A percentile compares a stretch with the other conserved stretches of the same genome.
Conservation (phyloP, 1,140 invertebrate genomes). For the Scaptomyza graminum region DNA sequence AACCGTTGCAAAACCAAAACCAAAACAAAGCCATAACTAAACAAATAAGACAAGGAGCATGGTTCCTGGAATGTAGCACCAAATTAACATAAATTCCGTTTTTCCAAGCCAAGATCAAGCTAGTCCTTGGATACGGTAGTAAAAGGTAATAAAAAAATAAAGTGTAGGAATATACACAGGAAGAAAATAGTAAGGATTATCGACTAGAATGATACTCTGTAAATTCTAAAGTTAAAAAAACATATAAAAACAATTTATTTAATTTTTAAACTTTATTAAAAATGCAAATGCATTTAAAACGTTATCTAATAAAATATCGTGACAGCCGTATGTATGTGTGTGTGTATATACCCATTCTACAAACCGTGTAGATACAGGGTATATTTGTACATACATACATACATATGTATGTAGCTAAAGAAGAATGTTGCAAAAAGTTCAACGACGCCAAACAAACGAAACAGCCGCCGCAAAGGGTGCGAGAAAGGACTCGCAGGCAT, state of each 20-base stretch:
- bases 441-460: slow-evolving; percentile 54
- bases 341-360: not conserved
- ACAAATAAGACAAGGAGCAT: slow-evolving; percentile 42
- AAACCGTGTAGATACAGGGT: slow-evolving; percentile 3
- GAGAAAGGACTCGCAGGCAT: slow-evolving; percentile 3
- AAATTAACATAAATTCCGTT: slow-evolving; percentile 79
- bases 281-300: too few species aligned
- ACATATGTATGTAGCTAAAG: too few species aligned
- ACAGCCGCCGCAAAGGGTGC: slow-evolving; percentile 33
- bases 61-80: slow-evolving; percentile 56
- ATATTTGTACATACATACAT: not conserved
- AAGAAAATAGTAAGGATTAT: slow-evolving; percentile 4
- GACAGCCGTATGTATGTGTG: too few species aligned
- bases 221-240: not conserved
- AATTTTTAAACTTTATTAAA: too few species aligned
- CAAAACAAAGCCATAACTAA: slow-evolving; percentile 52
- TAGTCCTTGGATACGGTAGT: not conserved
- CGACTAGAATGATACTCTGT: not conserved
- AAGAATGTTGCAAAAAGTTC: slow-evolving; percentile 73
- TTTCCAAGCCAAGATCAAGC: slow-evolving; percentile 22
- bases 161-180: not conserved
- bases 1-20: slow-evolving; percentile 24
- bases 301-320: too few species aligned
- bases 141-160: slow-evolving; percentile 28
- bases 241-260: too few species aligned